Base-by-base conservation (phyloP, 1,140 invertebrate genomes). In the Teleogryllus occipitalis region DNA sequence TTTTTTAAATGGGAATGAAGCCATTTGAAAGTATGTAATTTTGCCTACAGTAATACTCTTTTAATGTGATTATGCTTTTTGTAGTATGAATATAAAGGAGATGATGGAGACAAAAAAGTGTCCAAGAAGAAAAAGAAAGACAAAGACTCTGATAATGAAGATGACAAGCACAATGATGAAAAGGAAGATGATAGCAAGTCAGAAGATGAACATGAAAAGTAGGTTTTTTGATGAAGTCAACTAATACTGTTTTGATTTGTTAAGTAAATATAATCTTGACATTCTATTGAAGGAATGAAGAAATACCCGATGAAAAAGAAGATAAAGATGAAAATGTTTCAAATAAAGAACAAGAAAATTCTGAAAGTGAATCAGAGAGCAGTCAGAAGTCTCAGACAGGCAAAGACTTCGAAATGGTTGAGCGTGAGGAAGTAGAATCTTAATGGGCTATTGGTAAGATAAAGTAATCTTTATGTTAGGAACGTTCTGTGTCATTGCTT, bases 331-430 rank as follows among this genome's bases (percentile, higher is more conserved):
- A 72, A 80, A 79, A 65, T 65, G 10, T 18, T 18, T 65, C 10
- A 14, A 18, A 14, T 65, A 65, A 78, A 82, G 84, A 85, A 49
- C 88, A 85, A n/a, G 87, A 87, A 81, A 87, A 86, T 81, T 81
- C 90, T 0, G 90, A 91, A 81, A 90, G 89, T 8, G 92, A 92
- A 83, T 91, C 91, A 1, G 91, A 92, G 84, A 85, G 84, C 81
- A 91, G 91, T 83, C 91, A 92, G 82, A 90, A 92, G 76, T 94
- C 93, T 14, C 93, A 93, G 82, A 94, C 92, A 0, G 93, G 91
- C 74, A 89, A 91, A 83, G 93, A 95, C 88, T 95, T 95, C 85
- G 93, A 94, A 86, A 94, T 95, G 82, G 89, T 93, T 7, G 90
- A 92, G 78, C 86, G 89, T 73, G 89, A 88, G 12, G 91, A 92